Evolutionary conservation across 2,888 invertebrate genomes (phyloP).

Genomic region (Amphipoea oculea): DNA sequence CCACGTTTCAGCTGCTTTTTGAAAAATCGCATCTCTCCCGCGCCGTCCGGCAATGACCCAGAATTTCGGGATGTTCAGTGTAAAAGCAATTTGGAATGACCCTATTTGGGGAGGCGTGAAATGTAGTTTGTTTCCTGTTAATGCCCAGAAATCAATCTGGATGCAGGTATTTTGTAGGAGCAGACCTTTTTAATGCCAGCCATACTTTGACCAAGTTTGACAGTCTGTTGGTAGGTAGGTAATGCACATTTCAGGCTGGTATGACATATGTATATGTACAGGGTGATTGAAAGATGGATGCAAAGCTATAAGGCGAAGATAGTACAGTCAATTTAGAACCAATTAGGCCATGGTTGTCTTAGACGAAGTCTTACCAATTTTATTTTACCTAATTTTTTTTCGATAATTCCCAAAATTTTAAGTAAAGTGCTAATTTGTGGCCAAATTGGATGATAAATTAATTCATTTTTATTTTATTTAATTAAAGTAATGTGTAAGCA

Average conservation of each 20-base stretch:
- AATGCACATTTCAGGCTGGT: background rate
- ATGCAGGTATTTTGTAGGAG: slow-evolving; percentile 26
- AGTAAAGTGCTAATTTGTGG: too few relatives aligned
- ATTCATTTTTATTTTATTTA: too few relatives aligned
- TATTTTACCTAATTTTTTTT: too few relatives aligned
- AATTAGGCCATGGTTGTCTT: too few relatives aligned
- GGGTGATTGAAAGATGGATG: too few relatives aligned
- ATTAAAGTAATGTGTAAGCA: too few relatives aligned
- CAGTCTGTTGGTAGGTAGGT: background rate
- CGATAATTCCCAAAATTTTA: too few relatives aligned
- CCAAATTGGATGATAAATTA: too few relatives aligned
- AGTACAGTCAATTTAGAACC: too few relatives aligned
- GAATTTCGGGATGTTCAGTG: slow-evolving; percentile 50
- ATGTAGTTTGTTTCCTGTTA: slow-evolving; percentile 40
- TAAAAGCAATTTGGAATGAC: slow-evolving; percentile 56
- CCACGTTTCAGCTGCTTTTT: slow-evolving; percentile 52
- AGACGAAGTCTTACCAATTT: too few relatives aligned
- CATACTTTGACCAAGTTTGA: background rate
- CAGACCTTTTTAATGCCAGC: background rate
- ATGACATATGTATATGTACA: too few relatives aligned
- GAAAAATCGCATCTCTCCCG: slow-evolving; percentile 59
- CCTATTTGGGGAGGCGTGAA: slow-evolving; percentile 50
- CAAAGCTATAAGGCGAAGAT: too few relatives aligned
- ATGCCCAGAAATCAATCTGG: slow-evolving; percentile 40
- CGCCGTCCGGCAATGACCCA: slow-evolving; percentile 47